Base-by-base conservation (phyloP, 1,140 invertebrate genomes). In the Hesperophylax magnus region DNA sequence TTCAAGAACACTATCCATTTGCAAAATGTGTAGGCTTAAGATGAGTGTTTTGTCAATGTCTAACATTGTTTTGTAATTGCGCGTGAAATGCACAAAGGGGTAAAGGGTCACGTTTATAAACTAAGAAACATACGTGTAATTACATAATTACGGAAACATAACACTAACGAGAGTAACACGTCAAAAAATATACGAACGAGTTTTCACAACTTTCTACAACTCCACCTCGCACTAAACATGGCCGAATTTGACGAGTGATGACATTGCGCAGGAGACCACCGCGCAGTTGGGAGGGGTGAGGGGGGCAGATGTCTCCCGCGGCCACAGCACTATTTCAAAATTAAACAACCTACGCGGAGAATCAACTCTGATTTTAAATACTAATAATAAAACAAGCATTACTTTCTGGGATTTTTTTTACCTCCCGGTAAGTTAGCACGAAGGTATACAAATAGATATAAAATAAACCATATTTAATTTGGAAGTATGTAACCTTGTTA, bases 131-230 rank as follows among this genome's bases (percentile, higher is more conserved):
- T 74, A 61, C 78, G 54, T 79, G 20, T 24, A 79, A 79, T 72
- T 79, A 74, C 78, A 79, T 79, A 72, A 79, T 79, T 60, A 74
- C n/a, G 67, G 61, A 72, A 63, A 79, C 54, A 74, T 60, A 58
- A 79, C 39, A 71, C 27, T 72, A 67, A 74, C 78, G 52, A 56
- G 24, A 72, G 52, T 74, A 67, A 79, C 63, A 79, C 78, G 78
- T 79, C 78, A 79, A 79, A 79, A 69, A 75, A 80, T 75, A 80
- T 80, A 80, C 78, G 78, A 80, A 80, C 78, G 78, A 80, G 78
- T 81, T 81, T 81, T 78, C 74, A 81, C 80, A 77, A 81, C 80
- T 81, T 81, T 81, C 80, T 81, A 81, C 54, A 81, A 78, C 80
- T 81, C 80, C 80, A 74, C 80, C 80, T 81, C 53, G 80, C 74